Evolutionary conservation across 2,113 vertebrate genomes (phyloP).

Genomic region (Rhadina sibilatrix): DNA sequence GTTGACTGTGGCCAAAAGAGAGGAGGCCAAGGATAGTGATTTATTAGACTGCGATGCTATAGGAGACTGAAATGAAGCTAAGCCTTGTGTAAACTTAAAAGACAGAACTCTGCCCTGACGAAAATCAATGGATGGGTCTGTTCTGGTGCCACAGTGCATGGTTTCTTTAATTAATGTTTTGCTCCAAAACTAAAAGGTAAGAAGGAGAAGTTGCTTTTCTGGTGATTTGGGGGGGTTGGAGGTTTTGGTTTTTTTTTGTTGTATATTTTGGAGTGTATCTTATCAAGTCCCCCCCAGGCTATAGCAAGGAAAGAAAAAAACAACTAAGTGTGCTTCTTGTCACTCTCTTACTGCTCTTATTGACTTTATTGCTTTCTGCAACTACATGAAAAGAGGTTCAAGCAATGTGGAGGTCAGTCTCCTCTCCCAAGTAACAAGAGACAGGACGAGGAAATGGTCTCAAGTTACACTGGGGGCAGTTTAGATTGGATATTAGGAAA

Average conservation of each 20-base stretch:
- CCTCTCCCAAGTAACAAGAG: background rate
- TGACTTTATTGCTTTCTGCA: background rate
- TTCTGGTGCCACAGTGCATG: background rate
- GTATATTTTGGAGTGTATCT: background rate
- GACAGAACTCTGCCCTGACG: background rate
- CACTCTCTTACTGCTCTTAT: background rate
- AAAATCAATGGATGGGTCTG: background rate
- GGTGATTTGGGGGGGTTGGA: background rate
- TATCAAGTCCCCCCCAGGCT: background rate
- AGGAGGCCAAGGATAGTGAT: background rate
- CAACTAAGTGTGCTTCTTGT: background rate
- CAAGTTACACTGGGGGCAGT: background rate
- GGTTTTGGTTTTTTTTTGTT: background rate
- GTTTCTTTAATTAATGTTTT: background rate
- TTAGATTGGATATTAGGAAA: background rate
- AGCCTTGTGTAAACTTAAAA: background rate
- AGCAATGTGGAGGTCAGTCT: rapidly evolving
- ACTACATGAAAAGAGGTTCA: background rate
- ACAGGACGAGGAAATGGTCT: background rate
- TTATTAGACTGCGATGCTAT: background rate
- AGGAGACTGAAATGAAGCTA: background rate
- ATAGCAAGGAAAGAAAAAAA: background rate
- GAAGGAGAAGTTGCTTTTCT: background rate
- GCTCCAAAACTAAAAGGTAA: background rate
- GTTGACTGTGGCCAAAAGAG: background rate